phyloP scores from a whole-genome alignment of 92 coral and sea anemone species.

The Micromussa lordhowensis region DNA sequence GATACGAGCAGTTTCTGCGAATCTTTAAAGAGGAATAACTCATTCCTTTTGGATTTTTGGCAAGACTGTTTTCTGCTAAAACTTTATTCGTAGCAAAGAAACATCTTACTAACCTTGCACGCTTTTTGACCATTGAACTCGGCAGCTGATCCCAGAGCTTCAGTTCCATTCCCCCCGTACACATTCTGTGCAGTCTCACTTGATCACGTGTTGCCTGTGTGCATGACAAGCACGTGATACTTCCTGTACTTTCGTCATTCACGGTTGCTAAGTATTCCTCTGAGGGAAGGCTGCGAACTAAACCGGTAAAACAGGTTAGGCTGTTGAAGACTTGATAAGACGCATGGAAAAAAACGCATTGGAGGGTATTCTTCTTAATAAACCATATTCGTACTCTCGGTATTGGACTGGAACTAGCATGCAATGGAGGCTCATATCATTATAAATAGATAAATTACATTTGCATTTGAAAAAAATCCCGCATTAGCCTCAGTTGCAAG shows the following conservation, averaged over 20 bases:
- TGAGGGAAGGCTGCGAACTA: constrained; percentile 92
- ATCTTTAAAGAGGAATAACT: background rate
- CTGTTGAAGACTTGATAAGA: background rate
- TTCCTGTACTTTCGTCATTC: constrained; percentile 90
- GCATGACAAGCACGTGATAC: constrained; percentile 89
- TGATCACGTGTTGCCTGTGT: constrained; percentile 78
- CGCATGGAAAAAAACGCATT: too few relatives aligned
- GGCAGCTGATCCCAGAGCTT: constrained; percentile 94
- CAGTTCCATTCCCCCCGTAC: constrained; percentile 95
- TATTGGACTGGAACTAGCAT: too few relatives aligned
- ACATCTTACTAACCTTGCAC: constrained; percentile 69
- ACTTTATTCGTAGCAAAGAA: background rate
- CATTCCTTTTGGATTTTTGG: too few relatives aligned
- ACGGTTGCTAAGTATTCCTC: constrained; percentile 91
- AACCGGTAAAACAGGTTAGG: background rate
- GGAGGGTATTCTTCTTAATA: too few relatives aligned
- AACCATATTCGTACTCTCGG: too few relatives aligned
- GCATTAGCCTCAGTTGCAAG: too few relatives aligned
- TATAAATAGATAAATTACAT: too few relatives aligned
- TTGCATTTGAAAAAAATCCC: too few relatives aligned
- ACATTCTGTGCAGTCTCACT: constrained; percentile 79
- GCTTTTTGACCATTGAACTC: constrained; percentile 76
- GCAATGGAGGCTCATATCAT: too few relatives aligned
- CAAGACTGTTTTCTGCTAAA: background rate
- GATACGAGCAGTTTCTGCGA: background rate